Percentiles rank a stretch among this genome's conserved stretches.
phyloP scores from a whole-genome alignment of 1,140 invertebrate genomes.

The Orius laevigatus region DNA sequence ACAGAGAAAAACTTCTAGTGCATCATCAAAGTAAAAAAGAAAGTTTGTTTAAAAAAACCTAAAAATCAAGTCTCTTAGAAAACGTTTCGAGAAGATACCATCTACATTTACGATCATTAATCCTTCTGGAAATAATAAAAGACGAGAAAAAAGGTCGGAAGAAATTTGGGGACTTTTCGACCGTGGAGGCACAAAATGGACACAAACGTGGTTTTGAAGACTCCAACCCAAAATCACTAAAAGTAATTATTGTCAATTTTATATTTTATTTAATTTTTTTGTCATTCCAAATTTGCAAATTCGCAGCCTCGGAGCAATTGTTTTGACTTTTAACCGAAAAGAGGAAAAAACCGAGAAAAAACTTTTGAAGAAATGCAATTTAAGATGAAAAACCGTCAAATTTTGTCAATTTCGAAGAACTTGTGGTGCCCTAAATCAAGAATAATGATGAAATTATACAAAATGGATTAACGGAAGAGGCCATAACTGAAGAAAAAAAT shows the following conservation, averaged over 20 bases:
- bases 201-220: conserved; percentile 6
- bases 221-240: neutral
- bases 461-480: too few species aligned
- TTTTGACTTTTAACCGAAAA: neutral
- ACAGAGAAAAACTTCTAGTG: conserved; percentile 69
- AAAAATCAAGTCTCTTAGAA: conserved; percentile 45
- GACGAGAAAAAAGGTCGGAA: too few species aligned
- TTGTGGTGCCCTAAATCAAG: neutral
- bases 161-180: conserved; percentile 1
- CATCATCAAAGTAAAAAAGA: conserved; percentile 44
- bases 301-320: neutral
- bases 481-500: too few species aligned
- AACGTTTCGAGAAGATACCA: conserved; percentile 50
- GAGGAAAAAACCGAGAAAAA: neutral
- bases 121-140: conserved; percentile 13
- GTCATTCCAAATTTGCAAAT: too few species aligned
- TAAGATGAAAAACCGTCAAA: neutral
- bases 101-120: conserved; percentile 35
- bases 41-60: too few species aligned
- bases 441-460: neutral
- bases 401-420: conserved; percentile 12
- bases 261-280: too few species aligned
- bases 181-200: conserved; percentile 10
- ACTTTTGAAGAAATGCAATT: too few species aligned
- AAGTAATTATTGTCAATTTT: too few species aligned